Base-by-base conservation (phyloP, 2,888 invertebrate species). In the Blomia tropicalis region DNA sequence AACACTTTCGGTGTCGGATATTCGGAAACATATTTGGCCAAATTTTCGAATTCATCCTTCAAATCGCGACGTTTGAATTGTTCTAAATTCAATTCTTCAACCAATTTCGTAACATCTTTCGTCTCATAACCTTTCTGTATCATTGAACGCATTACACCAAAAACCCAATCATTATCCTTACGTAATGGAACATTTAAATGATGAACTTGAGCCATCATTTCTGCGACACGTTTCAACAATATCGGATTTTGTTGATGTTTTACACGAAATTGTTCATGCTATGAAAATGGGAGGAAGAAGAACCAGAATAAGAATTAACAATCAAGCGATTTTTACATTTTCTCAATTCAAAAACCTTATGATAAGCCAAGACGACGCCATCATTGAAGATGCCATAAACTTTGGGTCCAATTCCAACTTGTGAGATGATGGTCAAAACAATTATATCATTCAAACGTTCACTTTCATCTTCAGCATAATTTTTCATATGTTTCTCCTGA, bases 301-400 rank as follows among this genome's bases (percentile, higher is more conserved):
- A n/a, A n/a, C n/a, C n/a, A n/a, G n/a, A n/a, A n/a, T n/a, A n/a
- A n/a, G n/a, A n/a, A n/a, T n/a, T n/a, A n/a, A n/a, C n/a, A n/a
- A n/a, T n/a, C n/a, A n/a, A n/a, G n/a, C n/a, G n/a, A n/a, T n/a
- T n/a, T n/a, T n/a, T n/a, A n/a, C n/a, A n/a, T n/a, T n/a, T 41
- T 17, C 14, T 41, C 41, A 41, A 41, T 17, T 41, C n/a, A 36
- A 7, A 25, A 25, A 60, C 60, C 17, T 60, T n/a, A 22, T 54
- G 31, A 72, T 87, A 96, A 73, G 96, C 88, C 73, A 96, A 96
- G 63, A 98, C 85, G 64, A 96, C 79, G 0, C 96, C 91, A 0
- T 88, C 92, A 3, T 91, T 89, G 75, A 96, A 96, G 29, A 96
- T 85, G 0, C 96, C 95, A 73, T 90, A 88, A 11, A 96, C 78